Percentiles rank a stretch among this genome's conserved stretches.
phyloP scores from a whole-genome alignment of 2,888 invertebrate genomes.

The Drosophila nigritarsus region DNA sequence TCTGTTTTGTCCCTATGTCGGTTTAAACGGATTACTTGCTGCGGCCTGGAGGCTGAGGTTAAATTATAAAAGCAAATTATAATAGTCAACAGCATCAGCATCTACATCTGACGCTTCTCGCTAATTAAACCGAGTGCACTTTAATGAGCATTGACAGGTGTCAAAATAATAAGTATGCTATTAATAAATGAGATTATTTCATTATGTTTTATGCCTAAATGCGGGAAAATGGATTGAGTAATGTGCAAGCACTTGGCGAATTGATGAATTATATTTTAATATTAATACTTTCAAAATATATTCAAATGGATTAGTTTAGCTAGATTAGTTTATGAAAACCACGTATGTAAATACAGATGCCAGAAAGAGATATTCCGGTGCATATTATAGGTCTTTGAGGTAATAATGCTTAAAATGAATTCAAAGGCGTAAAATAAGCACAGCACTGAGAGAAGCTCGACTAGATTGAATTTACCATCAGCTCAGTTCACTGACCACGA shows the following conservation, averaged over 20 bases:
- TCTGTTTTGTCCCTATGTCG: slow-evolving; percentile 1
- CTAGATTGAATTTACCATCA: background rate
- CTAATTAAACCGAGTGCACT: slow-evolving; percentile 58
- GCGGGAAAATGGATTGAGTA: background rate
- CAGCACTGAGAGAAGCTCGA: background rate
- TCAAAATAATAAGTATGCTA: background rate
- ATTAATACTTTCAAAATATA: background rate
- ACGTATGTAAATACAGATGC: background rate
- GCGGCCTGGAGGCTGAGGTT: slow-evolving; percentile 18
- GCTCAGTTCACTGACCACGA: background rate
- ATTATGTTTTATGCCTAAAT: background rate
- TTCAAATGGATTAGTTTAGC: background rate
- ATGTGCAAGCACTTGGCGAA: background rate
- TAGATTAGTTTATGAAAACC: background rate
- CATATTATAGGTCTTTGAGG: background rate
- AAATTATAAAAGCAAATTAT: slow-evolving; percentile 28
- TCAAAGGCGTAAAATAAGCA: background rate
- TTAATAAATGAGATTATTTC: background rate
- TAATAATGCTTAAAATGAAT: background rate
- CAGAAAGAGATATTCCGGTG: background rate
- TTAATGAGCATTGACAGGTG: slow-evolving; percentile 54
- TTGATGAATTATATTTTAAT: background rate
- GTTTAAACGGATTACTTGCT: slow-evolving; percentile 62
- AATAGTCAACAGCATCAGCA: slow-evolving; percentile 44
- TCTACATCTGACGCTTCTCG: slow-evolving; percentile 37